A percentile compares a stretch with the other conserved stretches of the same genome.
phyloP scores from a whole-genome alignment of 2,797 vertebrate genomes.

The Chrysolophus pictus region DNA sequence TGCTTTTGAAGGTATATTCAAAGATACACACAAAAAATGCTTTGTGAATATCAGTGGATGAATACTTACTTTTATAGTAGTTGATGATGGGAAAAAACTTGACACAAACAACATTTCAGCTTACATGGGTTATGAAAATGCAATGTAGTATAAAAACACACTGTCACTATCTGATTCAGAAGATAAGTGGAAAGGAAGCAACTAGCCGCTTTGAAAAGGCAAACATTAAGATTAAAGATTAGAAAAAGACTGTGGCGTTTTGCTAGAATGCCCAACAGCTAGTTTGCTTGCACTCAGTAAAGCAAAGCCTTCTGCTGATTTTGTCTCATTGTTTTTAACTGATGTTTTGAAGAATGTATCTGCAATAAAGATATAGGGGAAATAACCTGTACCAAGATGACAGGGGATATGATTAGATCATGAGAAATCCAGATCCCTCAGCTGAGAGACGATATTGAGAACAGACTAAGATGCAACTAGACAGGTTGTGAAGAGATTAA shows the following conservation, averaged over 20 bases:
- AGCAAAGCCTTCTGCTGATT: conserved; percentile 46
- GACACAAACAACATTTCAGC: neutral
- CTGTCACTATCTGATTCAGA: neutral
- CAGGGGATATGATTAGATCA: conserved; percentile 67
- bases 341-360: conserved; percentile 60
- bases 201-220: neutral
- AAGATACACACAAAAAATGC: conserved; percentile 26
- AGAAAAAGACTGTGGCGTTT: conserved; percentile 2
- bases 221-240: conserved; percentile 13
- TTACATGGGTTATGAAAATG: neutral
- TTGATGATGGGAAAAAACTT: neutral
- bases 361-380: conserved; percentile 62
- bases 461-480: conserved; percentile 65
- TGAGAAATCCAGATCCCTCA: conserved; percentile 56
- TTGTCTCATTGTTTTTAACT: conserved; percentile 70
- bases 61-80: conserved; percentile 32
- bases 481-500: conserved; percentile 71
- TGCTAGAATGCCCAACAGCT: conserved; percentile 12
- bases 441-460: conserved; percentile 37
- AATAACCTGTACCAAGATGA: conserved; percentile 42
- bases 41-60: conserved; percentile 14
- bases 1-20: conserved; percentile 57
- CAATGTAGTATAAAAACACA: neutral
- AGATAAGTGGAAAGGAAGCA: conserved; percentile 3
- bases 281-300: conserved; percentile 34